A percentile compares a stretch with the other conserved stretches of the same genome.
Conservation (phyloP, 2,888 invertebrate species). For the Nephrocerus scutellatus region DNA sequence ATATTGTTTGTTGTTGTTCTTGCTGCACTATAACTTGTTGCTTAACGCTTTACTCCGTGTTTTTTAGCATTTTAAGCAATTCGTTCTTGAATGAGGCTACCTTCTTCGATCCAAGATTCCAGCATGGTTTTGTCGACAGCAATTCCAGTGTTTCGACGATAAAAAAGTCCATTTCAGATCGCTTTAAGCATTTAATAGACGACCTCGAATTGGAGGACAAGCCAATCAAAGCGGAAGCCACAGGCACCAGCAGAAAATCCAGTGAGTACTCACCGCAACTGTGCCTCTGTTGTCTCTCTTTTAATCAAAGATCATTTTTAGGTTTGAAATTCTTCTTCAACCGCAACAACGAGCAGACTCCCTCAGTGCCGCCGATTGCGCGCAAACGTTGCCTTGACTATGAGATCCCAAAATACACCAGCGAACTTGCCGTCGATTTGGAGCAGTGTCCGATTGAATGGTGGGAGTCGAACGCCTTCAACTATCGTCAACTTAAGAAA, state of each 20-base stretch:
- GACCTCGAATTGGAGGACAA: constrained; percentile 12
- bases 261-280: constrained; percentile 15
- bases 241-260: constrained; percentile 17
- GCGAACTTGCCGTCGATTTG: constrained; percentile 27
- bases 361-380: not conserved
- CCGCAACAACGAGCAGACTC: constrained; percentile 11
- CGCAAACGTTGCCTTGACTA: constrained; percentile 25
- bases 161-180: constrained; percentile 17
- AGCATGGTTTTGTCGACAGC: constrained; percentile 24
- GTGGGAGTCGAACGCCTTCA: constrained; percentile 30
- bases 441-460: constrained; percentile 34
- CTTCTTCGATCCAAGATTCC: constrained; percentile 34
- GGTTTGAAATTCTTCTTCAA: constrained; percentile 31
- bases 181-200: constrained; percentile 20
- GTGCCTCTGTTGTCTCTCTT: constrained; percentile 1
- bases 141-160: constrained; percentile 18
- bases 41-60: not conserved
- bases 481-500: constrained; percentile 28
- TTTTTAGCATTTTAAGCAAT: constrained; percentile 22
- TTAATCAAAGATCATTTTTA: constrained; percentile 16
- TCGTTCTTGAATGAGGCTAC: constrained; percentile 28
- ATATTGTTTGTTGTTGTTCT: no score
- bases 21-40: not conserved
- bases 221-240: constrained; percentile 8
- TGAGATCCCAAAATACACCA: constrained; percentile 29